phyloP scores from a whole-genome alignment of 2,888 invertebrate genomes.

The Caradrina kadenii region DNA sequence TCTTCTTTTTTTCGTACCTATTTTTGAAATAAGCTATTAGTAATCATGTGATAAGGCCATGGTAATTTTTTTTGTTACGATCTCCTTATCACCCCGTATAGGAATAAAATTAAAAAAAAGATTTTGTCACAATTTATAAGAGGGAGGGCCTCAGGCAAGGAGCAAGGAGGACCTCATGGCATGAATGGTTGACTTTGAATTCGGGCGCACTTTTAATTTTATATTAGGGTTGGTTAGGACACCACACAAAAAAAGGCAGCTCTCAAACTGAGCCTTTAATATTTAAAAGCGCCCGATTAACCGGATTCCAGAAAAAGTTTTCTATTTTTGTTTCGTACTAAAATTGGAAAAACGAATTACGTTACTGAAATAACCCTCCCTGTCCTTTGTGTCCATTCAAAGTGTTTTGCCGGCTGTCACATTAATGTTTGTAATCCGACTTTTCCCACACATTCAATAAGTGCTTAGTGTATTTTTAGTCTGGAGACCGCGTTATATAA shows the following conservation, averaged over 20 bases:
- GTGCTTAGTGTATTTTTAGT: not conserved
- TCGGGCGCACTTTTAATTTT: not conserved
- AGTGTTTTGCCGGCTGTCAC: not conserved
- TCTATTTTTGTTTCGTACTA: not conserved
- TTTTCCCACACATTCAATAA: not conserved
- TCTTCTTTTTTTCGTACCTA: too few species aligned
- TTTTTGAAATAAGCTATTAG: too few species aligned
- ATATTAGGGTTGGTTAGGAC: constrained; percentile 9
- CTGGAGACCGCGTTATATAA: not conserved
- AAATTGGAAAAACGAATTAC: constrained; percentile 21
- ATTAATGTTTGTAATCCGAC: not conserved
- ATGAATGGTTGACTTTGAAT: not conserved
- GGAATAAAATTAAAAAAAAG: too few species aligned
- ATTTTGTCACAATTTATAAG: too few species aligned
- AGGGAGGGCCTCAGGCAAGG: too few species aligned
- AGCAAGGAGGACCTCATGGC: too few species aligned
- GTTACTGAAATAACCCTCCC: constrained; percentile 23
- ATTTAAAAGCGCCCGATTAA: constrained; percentile 35
- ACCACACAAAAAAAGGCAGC: not conserved
- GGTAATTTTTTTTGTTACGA: too few species aligned
- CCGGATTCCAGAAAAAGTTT: constrained; percentile 4
- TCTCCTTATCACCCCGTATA: too few species aligned
- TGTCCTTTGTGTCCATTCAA: not conserved
- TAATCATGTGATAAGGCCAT: too few species aligned
- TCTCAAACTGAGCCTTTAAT: constrained; percentile 17